phyloP scores from a whole-genome alignment of 2,888 invertebrate species.

The Dolichopus griseipennis region DNA sequence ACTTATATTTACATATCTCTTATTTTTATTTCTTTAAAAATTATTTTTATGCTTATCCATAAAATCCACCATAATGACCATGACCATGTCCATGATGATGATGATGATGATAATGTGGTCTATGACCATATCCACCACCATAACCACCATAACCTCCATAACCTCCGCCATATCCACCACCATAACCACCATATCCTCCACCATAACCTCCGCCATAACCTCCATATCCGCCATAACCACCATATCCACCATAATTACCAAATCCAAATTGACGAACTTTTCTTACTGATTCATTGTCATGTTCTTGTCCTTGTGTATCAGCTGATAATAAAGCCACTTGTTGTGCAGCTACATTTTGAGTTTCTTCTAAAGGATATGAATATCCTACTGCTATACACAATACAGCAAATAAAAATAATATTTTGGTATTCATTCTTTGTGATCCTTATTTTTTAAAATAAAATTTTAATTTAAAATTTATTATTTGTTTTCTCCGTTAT shows the following conservation, averaged over 20 bases:
- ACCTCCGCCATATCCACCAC: constrained; percentile 25
- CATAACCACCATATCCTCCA: constrained; percentile 14
- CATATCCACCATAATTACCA: constrained; percentile 15
- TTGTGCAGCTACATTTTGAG: neutral
- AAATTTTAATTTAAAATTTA: neutral
- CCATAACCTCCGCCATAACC: constrained; percentile 15
- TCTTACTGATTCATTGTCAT: constrained; percentile 28
- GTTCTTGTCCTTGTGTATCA: constrained; percentile 12
- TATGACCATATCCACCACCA: neutral
- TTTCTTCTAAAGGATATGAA: neutral
- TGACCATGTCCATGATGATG: neutral
- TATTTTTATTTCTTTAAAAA: constrained; percentile 9
- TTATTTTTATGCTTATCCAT: constrained; percentile 17
- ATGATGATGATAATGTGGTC: neutral
- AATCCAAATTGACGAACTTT: constrained; percentile 24
- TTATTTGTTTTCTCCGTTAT: neutral
- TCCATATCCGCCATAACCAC: constrained; percentile 12
- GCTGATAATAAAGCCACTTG: constrained; percentile 15
- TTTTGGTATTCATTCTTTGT: neutral
- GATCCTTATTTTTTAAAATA: neutral
- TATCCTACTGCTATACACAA: neutral
- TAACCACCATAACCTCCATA: constrained; percentile 14
- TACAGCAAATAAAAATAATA: neutral
- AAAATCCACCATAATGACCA: constrained; percentile 15
- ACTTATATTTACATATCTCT: constrained; percentile 8